Evolutionary conservation across 2,888 invertebrate species (phyloP).

Genomic region (Steinernema hermaphroditum): DNA sequence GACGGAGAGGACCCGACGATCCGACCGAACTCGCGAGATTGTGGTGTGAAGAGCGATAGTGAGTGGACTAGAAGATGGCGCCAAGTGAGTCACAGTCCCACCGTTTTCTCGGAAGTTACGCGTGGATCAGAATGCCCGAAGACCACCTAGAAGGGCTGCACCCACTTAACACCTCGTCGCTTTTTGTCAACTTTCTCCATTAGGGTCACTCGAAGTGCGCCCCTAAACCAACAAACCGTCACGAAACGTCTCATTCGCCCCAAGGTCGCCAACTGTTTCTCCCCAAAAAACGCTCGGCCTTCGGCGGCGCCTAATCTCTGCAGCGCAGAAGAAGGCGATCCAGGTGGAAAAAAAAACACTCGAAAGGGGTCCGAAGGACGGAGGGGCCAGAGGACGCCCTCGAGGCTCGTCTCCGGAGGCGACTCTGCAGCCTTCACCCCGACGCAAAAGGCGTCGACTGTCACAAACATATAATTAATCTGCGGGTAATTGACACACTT

Average conservation of each 20-base stretch:
- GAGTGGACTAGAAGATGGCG: no score
- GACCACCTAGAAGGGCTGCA: no score
- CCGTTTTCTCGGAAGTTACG: no score
- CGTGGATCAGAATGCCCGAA: no score
- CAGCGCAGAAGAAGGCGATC: slow-evolving; percentile 18
- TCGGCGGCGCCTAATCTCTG: slow-evolving; percentile 14
- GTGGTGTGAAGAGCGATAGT: no score
- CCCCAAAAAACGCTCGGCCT: slow-evolving; percentile 9
- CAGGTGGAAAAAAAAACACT: background rate
- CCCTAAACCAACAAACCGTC: slow-evolving; percentile 27
- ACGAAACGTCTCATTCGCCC: slow-evolving; percentile 12
- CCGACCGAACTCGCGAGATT: no score
- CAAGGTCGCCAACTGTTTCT: slow-evolving; percentile 9
- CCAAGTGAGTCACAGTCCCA: no score
- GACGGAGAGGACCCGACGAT: no score
- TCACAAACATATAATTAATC: slow-evolving; percentile 30
- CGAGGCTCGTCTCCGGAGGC: no score
- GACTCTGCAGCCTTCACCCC: slow-evolving; percentile 2
- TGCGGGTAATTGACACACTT: slow-evolving; percentile 31
- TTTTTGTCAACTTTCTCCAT: slow-evolving; percentile 2
- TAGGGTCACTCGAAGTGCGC: slow-evolving; percentile 25
- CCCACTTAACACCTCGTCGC: slow-evolving; percentile 25
- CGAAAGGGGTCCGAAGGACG: no score
- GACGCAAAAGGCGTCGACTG: slow-evolving; percentile 17
- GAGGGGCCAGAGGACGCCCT: no score